phyloP scores from a whole-genome alignment of 2,888 invertebrate genomes.

The Nineta flava region DNA sequence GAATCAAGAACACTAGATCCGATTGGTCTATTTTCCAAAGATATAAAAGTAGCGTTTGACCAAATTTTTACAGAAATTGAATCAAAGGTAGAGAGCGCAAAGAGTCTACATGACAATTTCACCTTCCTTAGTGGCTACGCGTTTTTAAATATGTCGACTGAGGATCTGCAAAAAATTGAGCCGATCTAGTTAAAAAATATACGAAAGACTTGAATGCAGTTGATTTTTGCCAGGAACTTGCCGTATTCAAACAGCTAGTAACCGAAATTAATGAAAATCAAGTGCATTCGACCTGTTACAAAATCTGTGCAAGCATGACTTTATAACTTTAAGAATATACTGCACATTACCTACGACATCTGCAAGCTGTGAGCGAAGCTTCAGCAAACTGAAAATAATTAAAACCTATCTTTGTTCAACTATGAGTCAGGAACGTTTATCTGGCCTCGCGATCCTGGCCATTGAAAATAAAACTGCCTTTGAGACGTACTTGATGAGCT shows the following conservation, averaged over 20 bases:
- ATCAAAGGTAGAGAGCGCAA: constrained; percentile 5
- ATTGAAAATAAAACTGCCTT: no score
- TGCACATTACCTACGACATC: constrained; percentile 10
- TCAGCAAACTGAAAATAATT: no score
- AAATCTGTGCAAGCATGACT: constrained; percentile 10
- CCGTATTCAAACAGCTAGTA: constrained; percentile 15
- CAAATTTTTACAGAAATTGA: constrained; percentile 1
- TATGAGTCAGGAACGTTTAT: no score
- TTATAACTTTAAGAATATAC: constrained; percentile 11
- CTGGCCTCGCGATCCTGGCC: no score
- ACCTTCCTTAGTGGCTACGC: constrained; percentile 8
- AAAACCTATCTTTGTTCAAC: no score
- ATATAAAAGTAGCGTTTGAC: neutral
- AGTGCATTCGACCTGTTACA: constrained; percentile 9
- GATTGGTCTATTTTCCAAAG: no score
- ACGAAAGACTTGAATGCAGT: constrained; percentile 14
- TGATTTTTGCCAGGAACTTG: no score
- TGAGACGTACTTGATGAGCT: neutral
- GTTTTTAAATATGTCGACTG: no score
- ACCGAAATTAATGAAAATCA: constrained; percentile 11
- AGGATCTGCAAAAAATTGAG: constrained; percentile 13
- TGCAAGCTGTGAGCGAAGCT: no score
- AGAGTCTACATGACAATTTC: constrained; percentile 13
- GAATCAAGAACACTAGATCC: no score
- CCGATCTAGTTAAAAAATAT: constrained; percentile 13